Conservation (phyloP, 2,113 vertebrate species). For the Motacilla tschutschensis region DNA sequence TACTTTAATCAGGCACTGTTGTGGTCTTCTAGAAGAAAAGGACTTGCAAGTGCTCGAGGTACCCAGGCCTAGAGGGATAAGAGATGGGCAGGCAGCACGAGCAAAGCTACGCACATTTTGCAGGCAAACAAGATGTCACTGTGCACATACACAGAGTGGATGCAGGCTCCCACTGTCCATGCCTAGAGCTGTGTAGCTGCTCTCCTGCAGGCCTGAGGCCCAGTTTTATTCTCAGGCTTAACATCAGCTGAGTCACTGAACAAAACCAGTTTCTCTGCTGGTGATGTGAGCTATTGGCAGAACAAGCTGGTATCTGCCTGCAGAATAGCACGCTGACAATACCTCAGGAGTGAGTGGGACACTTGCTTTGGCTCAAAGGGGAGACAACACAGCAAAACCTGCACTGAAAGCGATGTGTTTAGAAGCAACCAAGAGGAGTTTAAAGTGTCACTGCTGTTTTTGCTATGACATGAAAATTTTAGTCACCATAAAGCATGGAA, state of each 20-base stretch:
- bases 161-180: fast-evolving
- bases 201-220: background rate
- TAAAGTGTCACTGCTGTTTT: background rate
- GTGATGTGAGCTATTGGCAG: background rate
- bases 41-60: background rate
- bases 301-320: background rate
- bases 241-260: background rate
- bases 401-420: background rate
- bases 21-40: background rate
- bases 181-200: background rate
- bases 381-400: background rate
- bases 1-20: background rate
- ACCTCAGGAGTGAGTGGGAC: background rate
- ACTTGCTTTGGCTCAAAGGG: background rate
- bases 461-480: background rate
- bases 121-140: background rate
- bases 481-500: background rate
- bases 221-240: background rate
- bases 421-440: background rate
- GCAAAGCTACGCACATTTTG: fast-evolving
- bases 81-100: background rate
- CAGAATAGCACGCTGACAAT: fast-evolving
- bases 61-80: background rate
- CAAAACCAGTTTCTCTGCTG: background rate
- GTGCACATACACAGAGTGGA: fast-evolving